These are phyloP conservation scores for Drosophila anomelani DNA, from an alignment of 2,888 invertebrate genomes.

Conservation along the genomic window DNA sequence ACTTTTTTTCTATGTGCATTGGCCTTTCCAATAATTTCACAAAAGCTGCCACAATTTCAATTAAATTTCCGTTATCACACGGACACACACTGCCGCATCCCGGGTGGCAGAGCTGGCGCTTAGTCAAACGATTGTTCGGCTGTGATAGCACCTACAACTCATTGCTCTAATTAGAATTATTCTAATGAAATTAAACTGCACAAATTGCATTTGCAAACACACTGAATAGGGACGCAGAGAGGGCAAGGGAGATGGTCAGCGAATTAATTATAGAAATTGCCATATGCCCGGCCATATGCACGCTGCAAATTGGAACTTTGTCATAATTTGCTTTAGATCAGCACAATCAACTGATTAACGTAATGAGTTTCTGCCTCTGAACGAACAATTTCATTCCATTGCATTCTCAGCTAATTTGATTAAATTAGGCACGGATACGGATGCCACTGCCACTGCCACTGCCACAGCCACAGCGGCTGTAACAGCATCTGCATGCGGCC, in stretches of 20 bases:
- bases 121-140: constrained; percentile 65
- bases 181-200: constrained; percentile 82
- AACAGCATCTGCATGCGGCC: constrained; percentile 44
- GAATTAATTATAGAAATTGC: constrained; percentile 78
- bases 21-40: constrained; percentile 72
- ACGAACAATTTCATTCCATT: constrained; percentile 45
- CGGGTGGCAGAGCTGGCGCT: constrained; percentile 25
- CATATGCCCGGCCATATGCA: constrained; percentile 55
- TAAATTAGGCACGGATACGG: constrained; percentile 64
- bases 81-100: constrained; percentile 38
- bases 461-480: constrained; percentile 34
- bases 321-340: constrained; percentile 71
- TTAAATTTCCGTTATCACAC: constrained; percentile 71
- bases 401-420: constrained; percentile 76
- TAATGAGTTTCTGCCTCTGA: constrained; percentile 49
- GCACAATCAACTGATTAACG: constrained; percentile 66
- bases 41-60: constrained; percentile 75
- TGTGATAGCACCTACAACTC: constrained; percentile 69
- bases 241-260: constrained; percentile 8
- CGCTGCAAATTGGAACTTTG: constrained; percentile 50
- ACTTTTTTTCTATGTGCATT: constrained; percentile 6
- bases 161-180: constrained; percentile 83
- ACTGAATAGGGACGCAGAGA: neutral
- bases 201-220: constrained; percentile 44
- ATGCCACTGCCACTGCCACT: constrained; percentile 11